Evolutionary conservation across 2,113 vertebrate species (phyloP).

Genomic region (Tyto alba): DNA sequence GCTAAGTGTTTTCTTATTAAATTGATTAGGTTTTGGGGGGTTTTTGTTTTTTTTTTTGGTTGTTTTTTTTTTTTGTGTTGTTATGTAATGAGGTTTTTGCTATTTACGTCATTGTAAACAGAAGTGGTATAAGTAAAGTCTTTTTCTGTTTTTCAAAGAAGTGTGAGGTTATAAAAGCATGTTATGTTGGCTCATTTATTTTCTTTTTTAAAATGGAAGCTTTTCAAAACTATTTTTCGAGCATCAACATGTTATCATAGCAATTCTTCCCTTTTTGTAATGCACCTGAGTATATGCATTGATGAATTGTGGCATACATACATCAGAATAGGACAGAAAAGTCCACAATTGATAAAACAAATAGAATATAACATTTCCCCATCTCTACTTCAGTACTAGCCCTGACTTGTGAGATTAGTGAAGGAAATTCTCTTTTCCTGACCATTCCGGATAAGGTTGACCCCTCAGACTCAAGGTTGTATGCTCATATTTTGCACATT

Average conservation of each 20-base stretch:
- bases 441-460: neutral
- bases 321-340: neutral
- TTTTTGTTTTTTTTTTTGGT: too few species aligned
- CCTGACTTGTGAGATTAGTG: neutral
- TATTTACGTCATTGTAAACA: neutral
- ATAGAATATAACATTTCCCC: neutral
- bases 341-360: neutral
- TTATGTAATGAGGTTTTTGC: neutral
- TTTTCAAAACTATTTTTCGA: neutral
- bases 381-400: neutral
- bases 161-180: neutral
- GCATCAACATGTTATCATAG: neutral
- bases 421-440: neutral
- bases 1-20: neutral
- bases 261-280: neutral
- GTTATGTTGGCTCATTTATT: neutral
- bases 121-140: neutral
- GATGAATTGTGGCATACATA: rapidly evolving
- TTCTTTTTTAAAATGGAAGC: neutral
- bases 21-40: rapidly evolving
- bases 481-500: neutral
- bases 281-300: neutral
- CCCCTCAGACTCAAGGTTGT: neutral
- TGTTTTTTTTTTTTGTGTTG: too few species aligned
- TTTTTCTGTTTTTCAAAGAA: neutral